Base-by-base conservation (phyloP, 2,797 vertebrate genomes). In the Pantherophis vulpinus region DNA sequence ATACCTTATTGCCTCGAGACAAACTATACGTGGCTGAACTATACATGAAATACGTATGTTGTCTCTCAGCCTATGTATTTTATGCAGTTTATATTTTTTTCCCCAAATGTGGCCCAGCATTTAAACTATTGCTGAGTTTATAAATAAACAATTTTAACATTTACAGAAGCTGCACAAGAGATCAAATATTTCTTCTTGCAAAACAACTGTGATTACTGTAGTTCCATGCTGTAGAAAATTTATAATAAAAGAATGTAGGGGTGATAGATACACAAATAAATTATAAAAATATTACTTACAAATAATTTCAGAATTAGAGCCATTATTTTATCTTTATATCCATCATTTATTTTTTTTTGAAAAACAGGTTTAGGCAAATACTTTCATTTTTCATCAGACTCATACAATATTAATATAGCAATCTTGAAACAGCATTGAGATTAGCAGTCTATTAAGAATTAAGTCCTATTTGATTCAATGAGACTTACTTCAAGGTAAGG, bases 351-450 rank as follows among this genome's bases (percentile, higher is more conserved):
- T 51, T 20, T 37, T 60, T 60, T 88, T 51, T 27, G 10, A 55
- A 58, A 92, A 90, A 63, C 58, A 56, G 18, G 42, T 91, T 58
- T 74, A 92, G 60, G 20, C 29, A 74, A 89, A 88, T 88, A 37
- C 13, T 90, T 6, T 89, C 11, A 11, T 23, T 83, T 55, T 70
- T 58, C 37, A 47, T 18, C 37, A 79, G 3, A 37, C 18, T 86
- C 8, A 5, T 91, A 29, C 16, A 63, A 90, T 94, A 66, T 95
- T 93, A 86, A 88, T 59, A 74, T 47, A 58, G 27, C 18, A 56
- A 54, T 60, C 87, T 70, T 60, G 51, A 5, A 58, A 70, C 18
- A 51, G 37, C 32, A 66, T 60, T 93, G 51, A 86, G 51, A 56
- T 56, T 93, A 47, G n/a, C 42, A 88, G 25, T 23, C 55, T 59